Evolutionary conservation across 1,140 invertebrate genomes (phyloP).

Genomic region (Cherax destructor): DNA sequence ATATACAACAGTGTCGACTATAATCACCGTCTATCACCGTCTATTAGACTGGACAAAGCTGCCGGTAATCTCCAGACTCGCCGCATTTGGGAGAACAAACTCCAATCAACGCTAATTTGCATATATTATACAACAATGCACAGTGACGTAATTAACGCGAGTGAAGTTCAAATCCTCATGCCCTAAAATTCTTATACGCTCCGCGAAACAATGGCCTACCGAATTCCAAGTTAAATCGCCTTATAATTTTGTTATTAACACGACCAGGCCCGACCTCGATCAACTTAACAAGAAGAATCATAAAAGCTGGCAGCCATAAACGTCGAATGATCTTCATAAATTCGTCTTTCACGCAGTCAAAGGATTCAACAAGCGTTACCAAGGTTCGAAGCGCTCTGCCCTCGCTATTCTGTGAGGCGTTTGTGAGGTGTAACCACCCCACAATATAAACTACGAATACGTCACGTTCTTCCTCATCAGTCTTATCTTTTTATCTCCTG

Average conservation of each 20-base stretch:
- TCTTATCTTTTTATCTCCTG: no score
- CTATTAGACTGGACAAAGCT: no score
- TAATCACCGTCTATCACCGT: no score
- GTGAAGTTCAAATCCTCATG: neutral
- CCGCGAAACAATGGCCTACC: neutral
- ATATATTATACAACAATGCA: slow-evolving; percentile 6
- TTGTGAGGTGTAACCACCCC: no score
- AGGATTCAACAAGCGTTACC: neutral
- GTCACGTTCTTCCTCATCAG: no score
- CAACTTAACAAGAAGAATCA: slow-evolving; percentile 32
- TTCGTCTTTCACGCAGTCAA: slow-evolving; percentile 31
- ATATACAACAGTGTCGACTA: no score
- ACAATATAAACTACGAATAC: no score
- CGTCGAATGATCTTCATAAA: slow-evolving; percentile 46
- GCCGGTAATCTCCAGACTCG: neutral
- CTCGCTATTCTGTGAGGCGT: no score
- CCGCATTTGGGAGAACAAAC: neutral
- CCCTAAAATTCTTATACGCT: neutral
- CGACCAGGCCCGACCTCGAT: neutral
- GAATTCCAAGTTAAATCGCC: neutral
- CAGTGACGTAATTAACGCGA: slow-evolving; percentile 17
- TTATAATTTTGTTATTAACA: slow-evolving; percentile 32
- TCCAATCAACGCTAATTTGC: neutral
- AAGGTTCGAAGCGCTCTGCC: neutral
- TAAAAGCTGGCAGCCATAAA: slow-evolving; percentile 33